These are phyloP conservation scores for Halictus quadricinctus DNA, from an alignment of 2,888 invertebrate genomes.

Conservation along the genomic window DNA sequence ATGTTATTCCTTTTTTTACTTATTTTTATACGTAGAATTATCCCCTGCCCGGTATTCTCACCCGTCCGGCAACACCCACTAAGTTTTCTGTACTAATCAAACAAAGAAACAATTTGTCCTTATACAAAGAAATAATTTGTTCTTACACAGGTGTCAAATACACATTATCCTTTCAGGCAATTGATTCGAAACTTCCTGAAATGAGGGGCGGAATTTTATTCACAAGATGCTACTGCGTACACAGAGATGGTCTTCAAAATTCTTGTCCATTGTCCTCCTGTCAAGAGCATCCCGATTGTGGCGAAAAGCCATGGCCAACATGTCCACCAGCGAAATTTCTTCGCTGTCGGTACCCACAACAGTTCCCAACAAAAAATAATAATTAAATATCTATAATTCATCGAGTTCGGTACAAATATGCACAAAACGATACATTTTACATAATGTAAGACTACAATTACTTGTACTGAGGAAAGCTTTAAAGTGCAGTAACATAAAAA, in stretches of 20 bases:
- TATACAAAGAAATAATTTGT: neutral
- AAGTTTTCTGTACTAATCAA: neutral
- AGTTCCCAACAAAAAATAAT: constrained; percentile 43
- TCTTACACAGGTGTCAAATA: neutral
- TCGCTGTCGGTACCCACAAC: constrained; percentile 61
- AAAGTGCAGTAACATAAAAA: neutral
- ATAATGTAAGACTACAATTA: neutral
- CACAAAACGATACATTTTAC: neutral
- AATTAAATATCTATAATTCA: neutral
- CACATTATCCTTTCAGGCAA: constrained; percentile 56
- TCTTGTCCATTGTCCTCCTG: constrained; percentile 84
- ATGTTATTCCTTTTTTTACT: neutral
- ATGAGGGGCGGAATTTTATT: constrained; percentile 84
- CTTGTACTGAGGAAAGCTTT: neutral
- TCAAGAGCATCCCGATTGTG: constrained; percentile 84
- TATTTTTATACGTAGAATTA: neutral
- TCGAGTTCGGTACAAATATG: neutral
- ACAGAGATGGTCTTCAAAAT: constrained; percentile 85
- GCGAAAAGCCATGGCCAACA: constrained; percentile 84
- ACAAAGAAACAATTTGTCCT: neutral
- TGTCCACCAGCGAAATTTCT: constrained; percentile 84
- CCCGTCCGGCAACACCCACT: too few relatives aligned
- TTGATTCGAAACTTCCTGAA: constrained; percentile 83
- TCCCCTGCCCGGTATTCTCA: neutral
- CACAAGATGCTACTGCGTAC: constrained; percentile 85